Evolutionary conservation across 2,888 invertebrate genomes (phyloP), one percentile per base, ranked within the genome.

Genomic region (Heterodera filipjevi): DNA sequence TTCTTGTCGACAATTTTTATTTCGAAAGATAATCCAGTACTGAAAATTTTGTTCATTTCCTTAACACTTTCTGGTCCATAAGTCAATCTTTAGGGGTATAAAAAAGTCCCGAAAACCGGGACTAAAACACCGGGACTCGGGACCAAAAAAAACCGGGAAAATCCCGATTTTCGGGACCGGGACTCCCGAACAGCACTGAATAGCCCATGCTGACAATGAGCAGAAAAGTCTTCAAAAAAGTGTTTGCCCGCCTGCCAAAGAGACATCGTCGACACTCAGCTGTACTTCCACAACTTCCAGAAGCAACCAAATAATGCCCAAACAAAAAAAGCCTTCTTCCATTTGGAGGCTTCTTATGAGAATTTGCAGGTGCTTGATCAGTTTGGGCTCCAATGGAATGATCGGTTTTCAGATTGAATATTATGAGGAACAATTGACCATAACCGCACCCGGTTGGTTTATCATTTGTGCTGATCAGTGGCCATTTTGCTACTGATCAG

Each of bases 281-380:
- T 78, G 59, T 79, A 71, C 46, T 79, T 68, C 44, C 79, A 76
- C 72, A 77, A 44, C 33, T 75, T 75, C 46, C 64, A 66, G 68
- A 33, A 75, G 2, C 53, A 53, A 32, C 68, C 32, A 39, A 68
- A 64, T 10, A 44, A 53, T 12, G 16, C 22, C 27, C 30, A 68
- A 1, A 64, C 46, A 16, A 30, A 33, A 1, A 33, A 64, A 10
- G n/a, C 77, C 30, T 46, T 66, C 35, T 81, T 81, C 49, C 77
- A 81, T 32, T 64, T 81, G n/a, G 81, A 81, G 53, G 81, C 81
- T 32, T 81, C 77, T 16, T 81, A 81, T 59, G 77, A 73, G n/a
- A 71, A 81, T 76, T 77, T 81, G 73, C 77, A 81, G 73, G 81
- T 81, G 53, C 19, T 22, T 53, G 39, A 53, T 66, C 27, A 46